Evolutionary conservation across 2,888 invertebrate genomes (phyloP), one percentile per base, ranked within the genome.

Genomic region (Harpagoxenus sublaevis): DNA sequence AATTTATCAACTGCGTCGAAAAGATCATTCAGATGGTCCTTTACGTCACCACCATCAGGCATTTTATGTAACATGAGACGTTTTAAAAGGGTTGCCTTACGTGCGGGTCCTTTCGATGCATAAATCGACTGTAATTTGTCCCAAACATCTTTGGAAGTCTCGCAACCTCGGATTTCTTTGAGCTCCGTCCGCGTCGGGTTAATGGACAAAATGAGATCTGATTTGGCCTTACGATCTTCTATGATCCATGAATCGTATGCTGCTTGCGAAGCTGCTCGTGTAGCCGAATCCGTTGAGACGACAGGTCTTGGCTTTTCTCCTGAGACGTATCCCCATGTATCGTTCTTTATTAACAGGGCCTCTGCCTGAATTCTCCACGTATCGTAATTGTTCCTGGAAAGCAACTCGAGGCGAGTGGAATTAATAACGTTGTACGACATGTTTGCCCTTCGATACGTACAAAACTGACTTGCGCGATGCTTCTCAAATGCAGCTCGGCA

Each of bases 1-100:
- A 82, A 18, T 31, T 82, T 71, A 12, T 82, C 63, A 0, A 82
- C 63, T 0, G 53, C 55, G 3, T 73, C 82, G 1, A 82, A 63
- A 18, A 81, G n/a, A 6, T 63, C 9, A 3, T 45, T 68, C 8
- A 62, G 2, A 42, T 63, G 62, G 9, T 82, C 53, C 4, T 42
- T 51, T 31, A 60, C 6, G 4, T 31, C 35, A 0, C 9, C n/a
- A 0, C 3, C 18, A 3, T 62, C 35, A 0, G 35, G 18, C 62
- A 62, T 62, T n/a, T 62, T 62, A 2, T 5, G 62, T 1, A 62
- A n/a, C 35, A 35, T 12, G 15, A 82, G 15, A 18, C 9, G 15
- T 9, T 63, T 82, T 2, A 73, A 28, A 1, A 82, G 51, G 2
- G 55, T 65, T 2, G 73, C 73, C 12, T 82, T 82, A 12, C 73